Percentiles rank a stretch among this genome's conserved stretches.
phyloP scores from a whole-genome alignment of 1,140 invertebrate genomes.

The Drosophila nigromelanica region DNA sequence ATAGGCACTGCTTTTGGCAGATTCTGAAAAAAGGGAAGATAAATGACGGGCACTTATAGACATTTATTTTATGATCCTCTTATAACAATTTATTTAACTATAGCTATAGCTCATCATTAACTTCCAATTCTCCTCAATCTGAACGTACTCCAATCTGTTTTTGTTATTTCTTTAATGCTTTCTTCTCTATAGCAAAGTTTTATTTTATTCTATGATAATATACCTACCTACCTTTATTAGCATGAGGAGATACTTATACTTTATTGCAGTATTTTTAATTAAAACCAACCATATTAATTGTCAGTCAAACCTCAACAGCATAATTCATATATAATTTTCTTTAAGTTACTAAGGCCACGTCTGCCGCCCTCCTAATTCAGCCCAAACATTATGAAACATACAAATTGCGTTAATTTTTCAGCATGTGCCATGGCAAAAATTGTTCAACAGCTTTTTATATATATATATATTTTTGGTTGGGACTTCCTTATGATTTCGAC shows the following conservation, averaged over 20 bases:
- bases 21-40: neutral
- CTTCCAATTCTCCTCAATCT: neutral
- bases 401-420: constrained; percentile 76
- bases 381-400: constrained; percentile 35
- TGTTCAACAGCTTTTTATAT: constrained; percentile 17
- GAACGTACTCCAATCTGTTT: too few species aligned
- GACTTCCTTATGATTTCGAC: constrained; percentile 57
- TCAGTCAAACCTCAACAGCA: constrained; percentile 4
- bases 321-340: constrained; percentile 35
- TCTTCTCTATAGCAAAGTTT: neutral
- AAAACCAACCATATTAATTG: constrained; percentile 8
- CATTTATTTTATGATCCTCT: constrained; percentile 1
- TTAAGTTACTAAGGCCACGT: constrained; percentile 9
- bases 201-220: neutral
- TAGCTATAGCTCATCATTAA: neutral
- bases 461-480: constrained; percentile 4
- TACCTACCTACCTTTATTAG: neutral
- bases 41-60: constrained; percentile 4
- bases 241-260: neutral
- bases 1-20: constrained; percentile 4
- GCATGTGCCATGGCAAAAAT: constrained; percentile 53
- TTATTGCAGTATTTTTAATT: constrained; percentile 15
- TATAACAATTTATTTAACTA: neutral
- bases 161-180: neutral
- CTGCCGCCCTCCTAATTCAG: neutral